phyloP scores from a whole-genome alignment of 2,888 invertebrate species.

The Drosophila birchii region DNA sequence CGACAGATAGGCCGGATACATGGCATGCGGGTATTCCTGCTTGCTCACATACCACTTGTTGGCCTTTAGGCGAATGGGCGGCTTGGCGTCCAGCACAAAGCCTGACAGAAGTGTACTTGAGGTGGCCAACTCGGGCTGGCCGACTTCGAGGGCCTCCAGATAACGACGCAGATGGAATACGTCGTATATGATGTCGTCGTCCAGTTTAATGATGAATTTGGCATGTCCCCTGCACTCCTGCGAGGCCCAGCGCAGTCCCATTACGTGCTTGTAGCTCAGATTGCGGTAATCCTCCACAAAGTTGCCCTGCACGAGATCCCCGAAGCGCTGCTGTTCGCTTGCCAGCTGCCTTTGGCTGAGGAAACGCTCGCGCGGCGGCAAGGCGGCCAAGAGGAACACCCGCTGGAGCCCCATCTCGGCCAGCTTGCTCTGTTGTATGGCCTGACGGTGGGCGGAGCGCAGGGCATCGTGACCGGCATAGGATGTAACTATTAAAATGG shows the following conservation, averaged over 20 bases:
- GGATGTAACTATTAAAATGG: conserved; percentile 89
- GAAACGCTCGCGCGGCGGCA: conserved; percentile 86
- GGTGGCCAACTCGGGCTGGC: conserved; percentile 71
- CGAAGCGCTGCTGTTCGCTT: conserved; percentile 88
- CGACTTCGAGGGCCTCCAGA: conserved; percentile 83
- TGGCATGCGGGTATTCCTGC: conserved; percentile 87
- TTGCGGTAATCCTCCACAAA: conserved; percentile 92
- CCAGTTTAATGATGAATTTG: conserved; percentile 90
- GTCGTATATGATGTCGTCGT: conserved; percentile 92
- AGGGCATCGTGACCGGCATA: conserved; percentile 90
- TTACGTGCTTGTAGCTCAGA: conserved; percentile 92
- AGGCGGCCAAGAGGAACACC: conserved; percentile 89
- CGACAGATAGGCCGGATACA: conserved; percentile 91
- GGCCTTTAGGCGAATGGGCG: conserved; percentile 87
- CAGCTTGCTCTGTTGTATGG: conserved; percentile 87
- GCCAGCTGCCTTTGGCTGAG: conserved; percentile 86
- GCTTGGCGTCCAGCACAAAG: conserved; percentile 88
- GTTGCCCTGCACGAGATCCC: conserved; percentile 91
- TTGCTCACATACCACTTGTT: conserved; percentile 93
- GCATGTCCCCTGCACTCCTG: conserved; percentile 86
- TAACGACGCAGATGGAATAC: conserved; percentile 86
- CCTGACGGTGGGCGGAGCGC: conserved; percentile 89
- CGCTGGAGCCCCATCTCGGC: conserved; percentile 87
- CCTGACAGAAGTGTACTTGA: conserved; percentile 87
- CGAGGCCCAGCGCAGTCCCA: conserved; percentile 91